Conservation (phyloP, 2,797 vertebrate species). For the Eospalax fontanierii region DNA sequence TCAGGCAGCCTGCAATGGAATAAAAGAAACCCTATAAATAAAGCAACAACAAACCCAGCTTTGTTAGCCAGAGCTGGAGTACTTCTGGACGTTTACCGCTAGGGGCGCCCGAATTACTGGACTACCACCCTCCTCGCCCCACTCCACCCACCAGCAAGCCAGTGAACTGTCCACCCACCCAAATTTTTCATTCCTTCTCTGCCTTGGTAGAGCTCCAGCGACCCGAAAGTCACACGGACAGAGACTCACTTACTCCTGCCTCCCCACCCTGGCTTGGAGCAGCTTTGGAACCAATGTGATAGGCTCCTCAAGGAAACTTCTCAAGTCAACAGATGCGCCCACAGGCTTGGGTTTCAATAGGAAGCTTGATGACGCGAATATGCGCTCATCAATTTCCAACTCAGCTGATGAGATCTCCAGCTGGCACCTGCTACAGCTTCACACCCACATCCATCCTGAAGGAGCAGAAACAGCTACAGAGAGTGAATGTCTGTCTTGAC, state of each 20-base stretch:
- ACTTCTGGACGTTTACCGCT: no score
- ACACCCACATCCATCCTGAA: slow-evolving; percentile 94
- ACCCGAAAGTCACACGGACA: neutral
- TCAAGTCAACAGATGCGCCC: slow-evolving; percentile 95
- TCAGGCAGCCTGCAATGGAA: neutral
- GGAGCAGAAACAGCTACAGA: slow-evolving; percentile 93
- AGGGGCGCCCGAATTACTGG: no score
- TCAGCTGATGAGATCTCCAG: slow-evolving; percentile 97
- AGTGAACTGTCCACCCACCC: no score
- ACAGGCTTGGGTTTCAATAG: slow-evolving; percentile 94
- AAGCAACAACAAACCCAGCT: neutral
- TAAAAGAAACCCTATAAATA: neutral
- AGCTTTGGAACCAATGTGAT: slow-evolving; percentile 60
- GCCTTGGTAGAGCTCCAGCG: neutral
- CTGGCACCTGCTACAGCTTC: slow-evolving; percentile 97
- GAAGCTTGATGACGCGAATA: slow-evolving; percentile 96
- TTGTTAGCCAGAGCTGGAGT: no score
- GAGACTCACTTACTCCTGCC: neutral
- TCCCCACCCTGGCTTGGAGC: neutral
- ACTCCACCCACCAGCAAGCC: no score
- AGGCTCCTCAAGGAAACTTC: slow-evolving; percentile 87
- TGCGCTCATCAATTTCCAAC: slow-evolving; percentile 94
- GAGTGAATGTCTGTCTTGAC: slow-evolving; percentile 96
- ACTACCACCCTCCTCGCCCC: no score
- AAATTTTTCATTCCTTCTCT: neutral